Base-by-base conservation (phyloP, 2,113 vertebrate genomes). In the Neodon shergylaensis region DNA sequence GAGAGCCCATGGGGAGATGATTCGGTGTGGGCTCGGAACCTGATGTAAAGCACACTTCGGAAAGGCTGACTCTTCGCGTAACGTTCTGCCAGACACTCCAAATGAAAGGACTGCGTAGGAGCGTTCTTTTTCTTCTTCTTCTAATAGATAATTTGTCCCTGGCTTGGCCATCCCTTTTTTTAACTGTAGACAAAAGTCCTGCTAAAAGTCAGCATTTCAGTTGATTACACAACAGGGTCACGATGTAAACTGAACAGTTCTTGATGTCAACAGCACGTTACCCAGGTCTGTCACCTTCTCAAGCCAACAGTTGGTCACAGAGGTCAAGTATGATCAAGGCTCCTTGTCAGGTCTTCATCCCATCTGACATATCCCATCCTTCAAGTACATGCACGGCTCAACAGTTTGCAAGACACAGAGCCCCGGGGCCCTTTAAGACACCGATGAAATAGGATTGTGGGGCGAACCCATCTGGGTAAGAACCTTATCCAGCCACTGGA, bases 401-500 rank as follows among this genome's bases (percentile, higher is more conserved):
- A 97, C 28, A 98, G 97, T 98, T 97, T 98, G 96, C 97, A 96
- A 98, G 97, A 98, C 74, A 95, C 97, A 97, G 96, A 96, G 97
- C 97, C 97, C 97, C 70, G 68, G 92, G 95, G 97, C 94, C 87
- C 39, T 97, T 98, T 99, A 99, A 98, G 99, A 99, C 98, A 99
- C 99, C 2, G 99, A 99, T 73, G 99, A 99, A 98, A 99, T 99
- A 70, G 99, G 99, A 98, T 99, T 99, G 98, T 99, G 99, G 98
- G 99, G 99, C 72, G 99, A 99, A 89, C 99, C 99, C 99, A 99
- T 99, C 98, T 99, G 99, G 96, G 99, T 99, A 85, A 99, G 99
- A 97, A 99, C 99, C 98, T 99, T 99, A 99, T 99, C 99, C 98
- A 99, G 98, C 99, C 99, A 99, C 98, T 99, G 99, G 97, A 99